Evolutionary conservation across 2,113 vertebrate species (phyloP).

Genomic region (Choloepus hoffmanni): DNA sequence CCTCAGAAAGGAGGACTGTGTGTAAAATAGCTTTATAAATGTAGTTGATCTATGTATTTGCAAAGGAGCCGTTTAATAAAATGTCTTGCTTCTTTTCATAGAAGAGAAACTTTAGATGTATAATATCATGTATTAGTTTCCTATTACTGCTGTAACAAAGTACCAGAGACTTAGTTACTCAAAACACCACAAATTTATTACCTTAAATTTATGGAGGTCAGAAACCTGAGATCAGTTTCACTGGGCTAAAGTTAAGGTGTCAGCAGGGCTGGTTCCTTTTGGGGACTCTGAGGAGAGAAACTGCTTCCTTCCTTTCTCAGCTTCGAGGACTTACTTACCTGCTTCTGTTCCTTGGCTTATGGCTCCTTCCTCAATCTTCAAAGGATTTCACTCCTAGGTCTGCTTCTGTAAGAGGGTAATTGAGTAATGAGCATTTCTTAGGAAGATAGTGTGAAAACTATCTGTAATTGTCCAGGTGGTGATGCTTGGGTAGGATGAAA

Average conservation of each 20-base stretch:
- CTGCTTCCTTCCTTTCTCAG: background rate
- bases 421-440: background rate
- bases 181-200: background rate
- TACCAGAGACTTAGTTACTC: background rate
- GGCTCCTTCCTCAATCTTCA: background rate
- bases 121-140: background rate
- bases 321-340: too few species aligned
- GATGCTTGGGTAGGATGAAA: background rate
- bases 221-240: background rate
- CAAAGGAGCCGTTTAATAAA: background rate
- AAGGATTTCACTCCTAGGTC: background rate
- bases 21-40: constrained; percentile 43
- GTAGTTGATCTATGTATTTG: background rate
- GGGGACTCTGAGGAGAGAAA: background rate
- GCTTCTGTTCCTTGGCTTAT: background rate
- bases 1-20: constrained; percentile 21
- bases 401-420: background rate
- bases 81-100: constrained; percentile 4
- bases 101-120: background rate
- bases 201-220: background rate
- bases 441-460: background rate
- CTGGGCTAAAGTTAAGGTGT: background rate
- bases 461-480: too few species aligned
- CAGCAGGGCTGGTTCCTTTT: background rate
- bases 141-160: background rate